Evolutionary conservation across 1,140 invertebrate species (phyloP).

Genomic region (Zaprionus taronus): DNA sequence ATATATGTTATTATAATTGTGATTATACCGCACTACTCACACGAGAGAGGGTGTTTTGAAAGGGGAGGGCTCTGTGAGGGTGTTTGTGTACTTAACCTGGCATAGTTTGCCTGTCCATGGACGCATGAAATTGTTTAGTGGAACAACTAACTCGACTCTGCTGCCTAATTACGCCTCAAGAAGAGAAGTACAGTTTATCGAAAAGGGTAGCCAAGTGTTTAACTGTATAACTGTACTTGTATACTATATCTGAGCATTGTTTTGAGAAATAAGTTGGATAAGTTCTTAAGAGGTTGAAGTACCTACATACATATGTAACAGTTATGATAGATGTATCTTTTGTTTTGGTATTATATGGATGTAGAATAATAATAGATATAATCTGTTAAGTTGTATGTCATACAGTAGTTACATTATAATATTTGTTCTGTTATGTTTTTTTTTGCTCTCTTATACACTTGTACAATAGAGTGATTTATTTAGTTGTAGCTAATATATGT

Average conservation of each 20-base stretch:
- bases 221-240: background rate
- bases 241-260: background rate
- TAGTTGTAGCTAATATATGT: rapidly evolving
- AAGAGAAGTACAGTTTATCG: slow-evolving; percentile 2
- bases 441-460: too few relatives aligned
- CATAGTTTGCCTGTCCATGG: background rate
- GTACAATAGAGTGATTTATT: too few relatives aligned
- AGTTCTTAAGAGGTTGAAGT: background rate
- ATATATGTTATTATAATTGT: slow-evolving; percentile 72
- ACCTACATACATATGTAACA: background rate
- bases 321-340: background rate
- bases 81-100: slow-evolving; percentile 21
- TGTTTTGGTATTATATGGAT: too few relatives aligned
- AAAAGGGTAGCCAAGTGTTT: background rate
- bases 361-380: too few relatives aligned
- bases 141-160: slow-evolving; percentile 4
- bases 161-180: background rate
- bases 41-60: background rate
- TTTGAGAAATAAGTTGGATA: background rate
- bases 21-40: slow-evolving; percentile 19
- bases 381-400: too few relatives aligned
- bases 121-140: slow-evolving; percentile 41
- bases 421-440: too few relatives aligned
- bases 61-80: background rate
- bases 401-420: too few relatives aligned